These are phyloP conservation scores for Brachyrhaphis roseni DNA, from an alignment of 2,797 vertebrate genomes.

Conservation along the genomic window DNA sequence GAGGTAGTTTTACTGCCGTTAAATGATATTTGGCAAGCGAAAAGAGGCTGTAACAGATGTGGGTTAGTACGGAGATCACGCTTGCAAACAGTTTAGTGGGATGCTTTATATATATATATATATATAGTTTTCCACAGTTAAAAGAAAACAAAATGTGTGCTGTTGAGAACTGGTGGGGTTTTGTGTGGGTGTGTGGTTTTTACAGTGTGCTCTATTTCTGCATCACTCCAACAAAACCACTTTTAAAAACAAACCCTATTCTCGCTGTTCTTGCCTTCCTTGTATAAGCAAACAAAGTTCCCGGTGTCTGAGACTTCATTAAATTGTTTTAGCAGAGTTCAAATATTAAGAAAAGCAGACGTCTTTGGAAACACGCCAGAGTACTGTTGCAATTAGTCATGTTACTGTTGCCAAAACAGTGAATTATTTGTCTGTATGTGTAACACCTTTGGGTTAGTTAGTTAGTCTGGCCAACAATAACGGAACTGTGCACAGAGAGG, in stretches of 20 bases:
- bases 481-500: not conserved
- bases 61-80: constrained; percentile 34
- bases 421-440: not conserved
- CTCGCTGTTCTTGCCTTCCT: not conserved
- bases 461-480: not conserved
- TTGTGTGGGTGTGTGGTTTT: constrained; percentile 2
- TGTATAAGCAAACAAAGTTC: not conserved
- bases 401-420: not conserved
- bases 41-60: constrained; percentile 62
- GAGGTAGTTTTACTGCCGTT: constrained; percentile 60
- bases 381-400: not conserved
- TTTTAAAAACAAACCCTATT: not conserved
- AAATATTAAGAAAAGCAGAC: not conserved
- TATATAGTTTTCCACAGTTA: constrained; percentile 23
- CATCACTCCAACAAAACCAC: not conserved
- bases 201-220: constrained; percentile 1
- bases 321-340: not conserved
- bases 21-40: constrained; percentile 60
- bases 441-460: not conserved
- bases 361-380: not conserved
- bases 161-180: not conserved
- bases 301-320: too few species aligned
- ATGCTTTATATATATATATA: constrained; percentile 8
- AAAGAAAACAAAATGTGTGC: constrained; percentile 25
- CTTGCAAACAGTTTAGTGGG: constrained; percentile 58